A percentile compares a stretch with the other conserved stretches of the same genome.
These are phyloP conservation scores for Andrena trimmerana DNA, from an alignment of 2,888 invertebrate genomes.

Conservation along the genomic window DNA sequence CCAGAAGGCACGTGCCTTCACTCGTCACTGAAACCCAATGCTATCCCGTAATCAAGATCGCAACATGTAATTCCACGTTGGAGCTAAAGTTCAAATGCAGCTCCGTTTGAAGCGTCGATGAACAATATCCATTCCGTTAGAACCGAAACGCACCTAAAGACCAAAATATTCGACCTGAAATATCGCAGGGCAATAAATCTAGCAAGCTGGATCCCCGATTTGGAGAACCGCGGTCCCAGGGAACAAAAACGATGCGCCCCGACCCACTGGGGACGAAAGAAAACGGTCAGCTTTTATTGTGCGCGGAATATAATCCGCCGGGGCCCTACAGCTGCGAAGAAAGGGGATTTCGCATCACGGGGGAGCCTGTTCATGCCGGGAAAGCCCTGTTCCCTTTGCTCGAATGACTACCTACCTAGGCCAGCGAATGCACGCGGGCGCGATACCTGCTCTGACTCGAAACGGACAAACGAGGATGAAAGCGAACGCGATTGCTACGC, in stretches of 20 bases:
- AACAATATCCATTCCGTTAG: neutral
- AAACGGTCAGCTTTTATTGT: constrained; percentile 74
- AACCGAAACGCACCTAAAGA: too few relatives aligned
- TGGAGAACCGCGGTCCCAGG: neutral
- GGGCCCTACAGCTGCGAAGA: constrained; percentile 35
- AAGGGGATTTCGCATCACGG: constrained; percentile 16
- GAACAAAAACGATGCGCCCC: constrained; percentile 11
- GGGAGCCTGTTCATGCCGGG: constrained; percentile 21
- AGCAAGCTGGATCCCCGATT: neutral
- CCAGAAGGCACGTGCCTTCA: constrained; percentile 18
- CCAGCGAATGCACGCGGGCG: constrained; percentile 5
- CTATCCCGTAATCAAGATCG: neutral
- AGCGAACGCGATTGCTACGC: neutral
- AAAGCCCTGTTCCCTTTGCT: constrained; percentile 57
- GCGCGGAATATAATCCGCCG: constrained; percentile 73
- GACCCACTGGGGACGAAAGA: constrained; percentile 42
- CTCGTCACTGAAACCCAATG: neutral
- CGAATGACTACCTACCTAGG: constrained; percentile 41
- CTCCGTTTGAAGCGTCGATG: neutral
- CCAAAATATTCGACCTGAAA: neutral
- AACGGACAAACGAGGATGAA: neutral
- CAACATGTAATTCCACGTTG: constrained; percentile 14
- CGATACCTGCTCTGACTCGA: constrained; percentile 19
- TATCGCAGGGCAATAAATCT: constrained; percentile 5
- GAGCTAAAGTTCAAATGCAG: neutral